phyloP scores from a whole-genome alignment of 2,797 vertebrate genomes.

The Hozukius guyotensis region DNA sequence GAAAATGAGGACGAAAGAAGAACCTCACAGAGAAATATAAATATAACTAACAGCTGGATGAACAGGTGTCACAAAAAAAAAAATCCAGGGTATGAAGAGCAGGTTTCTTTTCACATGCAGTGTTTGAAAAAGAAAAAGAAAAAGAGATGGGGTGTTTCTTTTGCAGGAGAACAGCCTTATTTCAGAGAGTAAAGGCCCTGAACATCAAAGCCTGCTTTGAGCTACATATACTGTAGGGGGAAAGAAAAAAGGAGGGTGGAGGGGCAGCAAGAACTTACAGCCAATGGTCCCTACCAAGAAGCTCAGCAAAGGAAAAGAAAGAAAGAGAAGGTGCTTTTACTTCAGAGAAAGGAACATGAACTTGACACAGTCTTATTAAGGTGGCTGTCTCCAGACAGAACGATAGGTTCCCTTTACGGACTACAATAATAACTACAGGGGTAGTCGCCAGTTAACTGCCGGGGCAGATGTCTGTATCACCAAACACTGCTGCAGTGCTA shows the following conservation, averaged over 20 bases:
- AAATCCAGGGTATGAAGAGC: neutral
- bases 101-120: constrained; percentile 33
- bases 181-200: constrained; percentile 45
- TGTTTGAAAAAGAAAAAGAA: neutral
- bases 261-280: constrained; percentile 28
- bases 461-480: constrained; percentile 61
- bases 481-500: constrained; percentile 38
- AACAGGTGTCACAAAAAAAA: neutral
- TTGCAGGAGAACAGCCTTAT: constrained; percentile 34
- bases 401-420: constrained; percentile 45
- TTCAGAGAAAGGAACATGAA: constrained; percentile 40
- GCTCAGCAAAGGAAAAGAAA: constrained; percentile 6
- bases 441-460: constrained; percentile 61
- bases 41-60: constrained; percentile 14
- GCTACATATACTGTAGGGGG: constrained; percentile 24
- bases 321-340: constrained; percentile 21
- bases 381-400: constrained; percentile 50
- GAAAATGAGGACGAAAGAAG: neutral
- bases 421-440: constrained; percentile 63
- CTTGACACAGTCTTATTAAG: constrained; percentile 58
- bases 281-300: constrained; percentile 10
- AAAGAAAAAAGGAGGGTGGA: constrained; percentile 3
- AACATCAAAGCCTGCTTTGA: constrained; percentile 66
- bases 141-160: constrained; percentile 21
- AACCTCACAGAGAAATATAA: neutral